A percentile compares a stretch with the other conserved stretches of the same genome.
Conservation (phyloP, 1,140 invertebrate species). For the Drosophila seguyi region DNA sequence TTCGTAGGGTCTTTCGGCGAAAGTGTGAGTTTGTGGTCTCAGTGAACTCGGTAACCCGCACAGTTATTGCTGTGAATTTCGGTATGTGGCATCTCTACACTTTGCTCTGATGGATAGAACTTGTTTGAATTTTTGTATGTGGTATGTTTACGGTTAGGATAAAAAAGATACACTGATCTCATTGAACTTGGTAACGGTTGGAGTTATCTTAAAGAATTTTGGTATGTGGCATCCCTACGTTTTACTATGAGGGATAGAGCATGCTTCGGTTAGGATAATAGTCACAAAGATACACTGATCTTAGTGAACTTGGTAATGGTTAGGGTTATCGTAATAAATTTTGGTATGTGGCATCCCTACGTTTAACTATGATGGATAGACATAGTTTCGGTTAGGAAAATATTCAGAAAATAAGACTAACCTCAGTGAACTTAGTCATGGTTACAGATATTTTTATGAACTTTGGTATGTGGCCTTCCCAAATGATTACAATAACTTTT, state of each 20-base stretch:
- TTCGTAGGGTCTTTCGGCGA: conserved; percentile 14
- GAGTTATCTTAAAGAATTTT: conserved; percentile 19
- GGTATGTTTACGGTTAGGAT: background rate
- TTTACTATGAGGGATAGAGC: background rate
- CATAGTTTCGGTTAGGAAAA: too few relatives aligned
- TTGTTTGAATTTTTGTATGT: too few relatives aligned
- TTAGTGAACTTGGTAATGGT: too few relatives aligned
- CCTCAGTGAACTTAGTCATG: too few relatives aligned
- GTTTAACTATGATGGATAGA: too few relatives aligned
- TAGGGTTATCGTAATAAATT: too few relatives aligned
- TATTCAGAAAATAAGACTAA: too few relatives aligned
- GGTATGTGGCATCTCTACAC: conserved; percentile 6
- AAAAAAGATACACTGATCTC: background rate
- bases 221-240: background rate
- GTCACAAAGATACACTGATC: too few relatives aligned
- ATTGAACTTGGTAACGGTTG: background rate
- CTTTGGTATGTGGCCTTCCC: too few relatives aligned
- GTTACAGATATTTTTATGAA: too few relatives aligned
- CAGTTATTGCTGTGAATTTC: conserved; percentile 27
- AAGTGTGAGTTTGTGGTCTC: conserved; percentile 39
- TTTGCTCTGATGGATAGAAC: background rate
- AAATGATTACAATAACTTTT: background rate
- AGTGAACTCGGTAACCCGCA: conserved; percentile 26
- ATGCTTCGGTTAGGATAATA: too few relatives aligned
- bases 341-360: too few relatives aligned